phyloP scores from a whole-genome alignment of 2,113 vertebrate species.

The Plectropomus leopardus region DNA sequence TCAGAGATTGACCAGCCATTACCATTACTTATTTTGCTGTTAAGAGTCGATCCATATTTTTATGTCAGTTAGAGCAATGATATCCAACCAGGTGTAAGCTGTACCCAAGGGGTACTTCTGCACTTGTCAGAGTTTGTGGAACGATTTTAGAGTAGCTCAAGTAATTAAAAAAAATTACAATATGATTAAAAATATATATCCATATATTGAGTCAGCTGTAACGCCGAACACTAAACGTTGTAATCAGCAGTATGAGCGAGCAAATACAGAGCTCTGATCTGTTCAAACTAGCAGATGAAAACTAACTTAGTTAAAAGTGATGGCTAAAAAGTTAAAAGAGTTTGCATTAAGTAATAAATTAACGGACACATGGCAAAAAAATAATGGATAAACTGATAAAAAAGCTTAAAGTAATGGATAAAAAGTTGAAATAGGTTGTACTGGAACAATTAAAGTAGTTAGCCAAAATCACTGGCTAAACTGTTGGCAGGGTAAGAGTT shows the following conservation, averaged over 20 bases:
- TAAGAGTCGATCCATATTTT: slow-evolving; percentile 12
- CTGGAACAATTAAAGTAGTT: too few species aligned
- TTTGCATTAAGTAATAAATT: neutral
- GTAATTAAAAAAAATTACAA: too few species aligned
- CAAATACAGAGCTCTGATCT: too few species aligned
- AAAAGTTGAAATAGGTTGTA: too few species aligned
- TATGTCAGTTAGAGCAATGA: slow-evolving; percentile 5
- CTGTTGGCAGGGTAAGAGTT: too few species aligned
- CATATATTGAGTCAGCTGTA: too few species aligned
- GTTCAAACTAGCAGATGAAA: too few species aligned
- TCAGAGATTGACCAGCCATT: slow-evolving; percentile 50
- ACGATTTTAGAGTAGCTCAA: neutral
- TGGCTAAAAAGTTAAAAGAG: neutral
- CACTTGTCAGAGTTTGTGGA: neutral
- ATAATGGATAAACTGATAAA: too few species aligned
- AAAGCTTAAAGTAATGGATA: neutral
- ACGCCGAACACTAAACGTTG: too few species aligned
- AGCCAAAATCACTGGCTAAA: too few species aligned
- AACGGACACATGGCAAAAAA: neutral
- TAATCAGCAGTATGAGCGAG: too few species aligned
- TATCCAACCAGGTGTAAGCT: neutral
- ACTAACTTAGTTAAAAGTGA: neutral
- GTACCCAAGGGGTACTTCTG: neutral
- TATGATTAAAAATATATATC: too few species aligned
- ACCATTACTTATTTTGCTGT: slow-evolving; percentile 35